Evolutionary conservation across 2,797 vertebrate genomes (phyloP).

Genomic region (Sebastes cheni): DNA sequence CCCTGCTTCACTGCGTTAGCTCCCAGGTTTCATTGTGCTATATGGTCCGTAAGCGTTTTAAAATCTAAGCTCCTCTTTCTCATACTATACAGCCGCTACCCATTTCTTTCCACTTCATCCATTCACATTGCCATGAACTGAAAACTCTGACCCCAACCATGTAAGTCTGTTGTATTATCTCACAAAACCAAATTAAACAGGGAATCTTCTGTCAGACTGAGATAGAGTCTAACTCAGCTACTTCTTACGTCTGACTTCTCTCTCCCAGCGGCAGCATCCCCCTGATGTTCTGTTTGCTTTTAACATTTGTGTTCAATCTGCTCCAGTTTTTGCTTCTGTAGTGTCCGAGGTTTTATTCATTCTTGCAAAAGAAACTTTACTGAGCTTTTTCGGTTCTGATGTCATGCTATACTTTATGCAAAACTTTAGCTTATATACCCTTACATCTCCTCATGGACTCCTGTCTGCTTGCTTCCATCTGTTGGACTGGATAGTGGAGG

Average conservation of each 20-base stretch:
- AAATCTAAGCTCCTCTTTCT: not conserved
- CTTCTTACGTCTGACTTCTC: not conserved
- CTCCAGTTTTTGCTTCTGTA: not conserved
- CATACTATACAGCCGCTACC: not conserved
- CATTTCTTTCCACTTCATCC: not conserved
- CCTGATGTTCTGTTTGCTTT: not conserved
- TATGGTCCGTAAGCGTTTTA: not conserved
- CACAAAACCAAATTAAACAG: not conserved
- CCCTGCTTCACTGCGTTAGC: not conserved
- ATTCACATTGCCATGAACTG: not conserved
- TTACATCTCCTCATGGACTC: not conserved
- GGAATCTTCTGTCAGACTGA: not conserved
- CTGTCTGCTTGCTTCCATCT: not conserved
- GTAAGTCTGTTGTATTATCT: not conserved
- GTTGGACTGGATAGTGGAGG: not conserved
- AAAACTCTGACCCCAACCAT: not conserved
- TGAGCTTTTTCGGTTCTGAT: constrained; percentile 49
- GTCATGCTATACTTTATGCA: constrained; percentile 23
- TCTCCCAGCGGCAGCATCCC: not conserved
- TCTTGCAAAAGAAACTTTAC: not conserved
- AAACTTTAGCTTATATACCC: constrained; percentile 38
- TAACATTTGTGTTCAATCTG: not conserved
- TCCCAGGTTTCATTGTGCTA: not conserved
- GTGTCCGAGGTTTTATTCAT: not conserved
- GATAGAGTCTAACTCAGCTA: not conserved